phyloP scores from a whole-genome alignment of 2,113 vertebrate genomes.

The Calcarius ornatus region DNA sequence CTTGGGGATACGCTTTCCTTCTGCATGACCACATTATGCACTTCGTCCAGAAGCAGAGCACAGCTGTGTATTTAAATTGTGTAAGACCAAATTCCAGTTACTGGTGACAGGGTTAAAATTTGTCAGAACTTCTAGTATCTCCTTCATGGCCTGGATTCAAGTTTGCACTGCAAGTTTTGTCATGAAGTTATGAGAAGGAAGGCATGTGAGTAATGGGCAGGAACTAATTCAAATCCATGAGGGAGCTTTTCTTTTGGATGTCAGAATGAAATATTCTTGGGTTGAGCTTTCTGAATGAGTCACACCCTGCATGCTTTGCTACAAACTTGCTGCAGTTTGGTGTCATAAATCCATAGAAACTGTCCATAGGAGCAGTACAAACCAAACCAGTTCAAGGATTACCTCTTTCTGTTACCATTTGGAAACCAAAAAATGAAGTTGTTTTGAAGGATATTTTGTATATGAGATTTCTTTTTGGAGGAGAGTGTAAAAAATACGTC shows the following conservation, averaged over 20 bases:
- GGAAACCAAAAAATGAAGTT: neutral
- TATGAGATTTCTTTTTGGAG: neutral
- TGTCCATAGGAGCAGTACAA: neutral
- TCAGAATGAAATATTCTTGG: constrained; percentile 8
- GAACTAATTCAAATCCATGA: neutral
- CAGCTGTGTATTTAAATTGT: neutral
- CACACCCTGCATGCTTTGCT: neutral
- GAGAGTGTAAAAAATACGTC: neutral
- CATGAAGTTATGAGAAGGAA: neutral
- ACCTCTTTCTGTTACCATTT: neutral
- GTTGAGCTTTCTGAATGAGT: neutral
- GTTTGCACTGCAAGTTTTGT: neutral
- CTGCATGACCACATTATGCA: constrained; percentile 21
- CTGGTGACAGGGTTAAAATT: neutral
- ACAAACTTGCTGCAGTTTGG: neutral
- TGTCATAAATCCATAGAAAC: neutral
- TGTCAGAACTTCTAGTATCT: neutral
- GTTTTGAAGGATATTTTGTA: neutral
- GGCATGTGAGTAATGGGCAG: neutral
- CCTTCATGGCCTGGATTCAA: neutral
- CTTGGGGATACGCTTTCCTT: constrained; percentile 28
- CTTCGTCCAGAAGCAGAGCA: neutral
- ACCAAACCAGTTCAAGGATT: neutral
- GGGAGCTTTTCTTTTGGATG: neutral
- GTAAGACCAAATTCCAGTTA: neutral